Percentiles rank a stretch among this genome's conserved stretches.
Evolutionary conservation across 2,113 vertebrate genomes (phyloP).

Genomic region (Grammomys dolichurus): DNA sequence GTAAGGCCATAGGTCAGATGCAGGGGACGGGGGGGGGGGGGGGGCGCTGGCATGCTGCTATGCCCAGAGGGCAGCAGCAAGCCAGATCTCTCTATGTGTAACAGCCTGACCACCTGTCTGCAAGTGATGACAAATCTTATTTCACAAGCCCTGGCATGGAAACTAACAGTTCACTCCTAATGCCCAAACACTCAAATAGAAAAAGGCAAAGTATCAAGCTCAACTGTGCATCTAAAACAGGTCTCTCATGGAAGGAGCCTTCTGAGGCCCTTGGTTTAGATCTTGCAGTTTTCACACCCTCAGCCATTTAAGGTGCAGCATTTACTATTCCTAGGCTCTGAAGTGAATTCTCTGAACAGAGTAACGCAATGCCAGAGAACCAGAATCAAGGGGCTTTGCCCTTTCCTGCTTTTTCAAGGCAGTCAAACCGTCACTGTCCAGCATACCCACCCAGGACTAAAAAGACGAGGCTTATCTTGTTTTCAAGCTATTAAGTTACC

Average conservation of each 20-base stretch:
- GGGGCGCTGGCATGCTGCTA: neutral
- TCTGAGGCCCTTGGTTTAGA: conserved; percentile 71
- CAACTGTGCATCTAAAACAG: conserved; percentile 49
- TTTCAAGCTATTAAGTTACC: conserved; percentile 77
- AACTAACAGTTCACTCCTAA: conserved; percentile 71
- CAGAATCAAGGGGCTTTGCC: conserved; percentile 77
- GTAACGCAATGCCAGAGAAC: conserved; percentile 82
- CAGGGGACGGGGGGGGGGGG: neutral
- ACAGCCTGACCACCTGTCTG: conserved; percentile 75
- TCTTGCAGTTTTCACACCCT: conserved; percentile 30
- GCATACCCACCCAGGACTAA: conserved; percentile 67
- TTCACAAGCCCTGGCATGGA: conserved; percentile 77
- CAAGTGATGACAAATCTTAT: conserved; percentile 72
- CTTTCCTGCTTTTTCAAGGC: conserved; percentile 72
- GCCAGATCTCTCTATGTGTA: conserved; percentile 7
- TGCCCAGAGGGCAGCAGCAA: conserved; percentile 68
- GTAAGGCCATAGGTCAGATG: conserved; percentile 72
- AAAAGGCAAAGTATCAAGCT: conserved; percentile 69
- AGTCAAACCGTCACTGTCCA: conserved; percentile 66
- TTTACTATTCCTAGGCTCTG: conserved; percentile 33
- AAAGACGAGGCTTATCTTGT: conserved; percentile 71
- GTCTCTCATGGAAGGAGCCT: conserved; percentile 62
- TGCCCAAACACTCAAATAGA: conserved; percentile 66
- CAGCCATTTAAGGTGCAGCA: neutral
- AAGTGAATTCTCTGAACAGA: conserved; percentile 82